A percentile compares a stretch with the other conserved stretches of the same genome.
Conservation (phyloP, 2,888 invertebrate genomes). For the Ophonus ardosiacus region DNA sequence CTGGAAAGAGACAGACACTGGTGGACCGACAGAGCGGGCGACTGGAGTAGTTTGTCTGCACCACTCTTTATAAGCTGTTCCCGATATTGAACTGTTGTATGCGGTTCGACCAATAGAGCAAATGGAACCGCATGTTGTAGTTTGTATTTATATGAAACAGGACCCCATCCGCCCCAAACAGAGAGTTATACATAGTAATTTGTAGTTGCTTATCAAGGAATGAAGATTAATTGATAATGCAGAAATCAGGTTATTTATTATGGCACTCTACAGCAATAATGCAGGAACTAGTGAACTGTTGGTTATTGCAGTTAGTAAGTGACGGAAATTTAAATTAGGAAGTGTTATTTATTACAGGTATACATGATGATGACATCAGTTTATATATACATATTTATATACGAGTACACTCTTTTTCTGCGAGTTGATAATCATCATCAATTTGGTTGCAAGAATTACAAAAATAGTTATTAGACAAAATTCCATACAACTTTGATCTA, state of each 20-base stretch:
- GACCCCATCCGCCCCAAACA: conserved; percentile 19
- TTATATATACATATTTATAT: no score
- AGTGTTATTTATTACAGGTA: no score
- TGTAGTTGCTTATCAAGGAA: not conserved
- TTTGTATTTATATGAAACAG: conserved; percentile 46
- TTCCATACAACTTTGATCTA: no score
- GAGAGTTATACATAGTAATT: not conserved
- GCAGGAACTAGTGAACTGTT: not conserved
- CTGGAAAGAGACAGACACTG: not conserved
- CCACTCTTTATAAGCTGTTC: conserved; percentile 41
- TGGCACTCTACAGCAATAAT: not conserved
- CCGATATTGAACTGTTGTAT: conserved; percentile 44
- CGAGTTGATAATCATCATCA: no score
- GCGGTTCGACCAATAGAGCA: conserved; percentile 12
- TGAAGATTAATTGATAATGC: not conserved
- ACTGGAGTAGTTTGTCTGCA: conserved; percentile 23
- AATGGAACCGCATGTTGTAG: conserved; percentile 41
- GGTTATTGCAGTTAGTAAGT: not conserved
- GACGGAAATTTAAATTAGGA: no score
- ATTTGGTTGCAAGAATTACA: no score
- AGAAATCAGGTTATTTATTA: not conserved
- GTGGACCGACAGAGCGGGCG: not conserved
- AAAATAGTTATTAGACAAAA: no score
- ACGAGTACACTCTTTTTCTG: no score
- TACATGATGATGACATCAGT: no score